Evolutionary conservation across 1,140 invertebrate genomes (phyloP), one percentile per base, ranked within the genome.

Genomic region (Macrosteles quadrilineatus): DNA sequence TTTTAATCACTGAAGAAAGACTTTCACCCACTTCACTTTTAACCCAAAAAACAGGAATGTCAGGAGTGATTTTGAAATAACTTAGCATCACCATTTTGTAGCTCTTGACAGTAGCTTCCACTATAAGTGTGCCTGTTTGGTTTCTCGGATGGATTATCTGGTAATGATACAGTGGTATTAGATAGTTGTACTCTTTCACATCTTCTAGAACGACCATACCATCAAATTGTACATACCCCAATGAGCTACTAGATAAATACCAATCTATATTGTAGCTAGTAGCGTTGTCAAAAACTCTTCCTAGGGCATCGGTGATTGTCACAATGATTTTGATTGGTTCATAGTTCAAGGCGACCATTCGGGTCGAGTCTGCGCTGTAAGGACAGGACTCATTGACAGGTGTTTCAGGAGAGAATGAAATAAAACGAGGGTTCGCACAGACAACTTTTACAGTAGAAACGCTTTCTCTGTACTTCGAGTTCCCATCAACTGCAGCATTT

Each of bases 231-330:
- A 77, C 64, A n/a, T 47, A 17, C 30, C 62, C 67, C 47, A 77
- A 68, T 64, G 68, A 36, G 1, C 68, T 43, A 43, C 74, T 72
- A 19, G 71, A 65, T n/a, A 76, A 45, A 50, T 31, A 29, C 92
- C 93, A 95, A 1, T 88, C 85, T 62, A 94, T 83, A 57, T 83
- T 80, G 14, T 95, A 80, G 68, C 88, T 92, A 1, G 89, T 88
- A 53, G 94, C 86, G 77, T 95, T 95, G 78, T 93, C 87, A 75
- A 95, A 91, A 68, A 81, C 85, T 23, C 85, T 84, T 17, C 90
- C 91, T 73, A 85, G 79, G 19, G 85, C 85, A 76, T 95, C 91
- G 67, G 87, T 87, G 1, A 94, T 86, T 21, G 84, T 82, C 0
- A 94, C 86, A 25, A 85, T 80, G 17, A 95, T 79, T 50, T 87